These are phyloP conservation scores for Pseudanteris insignis DNA, from an alignment of 2,888 invertebrate species.

Conservation along the genomic window DNA sequence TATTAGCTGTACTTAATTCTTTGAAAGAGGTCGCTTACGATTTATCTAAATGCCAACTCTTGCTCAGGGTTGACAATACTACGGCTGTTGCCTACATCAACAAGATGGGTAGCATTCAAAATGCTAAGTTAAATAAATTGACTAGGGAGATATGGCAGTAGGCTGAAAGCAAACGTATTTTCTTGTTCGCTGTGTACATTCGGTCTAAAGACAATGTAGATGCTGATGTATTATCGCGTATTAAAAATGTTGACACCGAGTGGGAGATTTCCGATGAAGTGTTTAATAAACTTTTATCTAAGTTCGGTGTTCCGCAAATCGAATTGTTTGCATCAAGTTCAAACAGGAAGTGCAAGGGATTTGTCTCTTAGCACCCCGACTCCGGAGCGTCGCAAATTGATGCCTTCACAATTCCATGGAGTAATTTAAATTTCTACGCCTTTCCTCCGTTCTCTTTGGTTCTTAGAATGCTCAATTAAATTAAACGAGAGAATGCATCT, in stretches of 20 bases:
- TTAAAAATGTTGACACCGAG: not conserved
- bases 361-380: not conserved
- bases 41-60: too few relatives aligned
- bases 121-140: too few relatives aligned
- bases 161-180: not conserved
- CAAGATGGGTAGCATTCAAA: too few relatives aligned
- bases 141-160: constrained; percentile 1
- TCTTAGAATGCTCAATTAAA: not conserved
- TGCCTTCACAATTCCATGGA: not conserved
- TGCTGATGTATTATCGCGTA: not conserved
- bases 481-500: not conserved
- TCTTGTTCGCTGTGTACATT: not conserved
- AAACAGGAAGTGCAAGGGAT: not conserved
- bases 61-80: too few relatives aligned
- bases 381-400: not conserved
- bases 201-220: not conserved
- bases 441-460: not conserved
- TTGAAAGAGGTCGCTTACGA: too few relatives aligned
- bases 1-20: too few relatives aligned
- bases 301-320: not conserved
- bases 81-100: too few relatives aligned
- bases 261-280: not conserved
- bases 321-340: not conserved
- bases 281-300: not conserved
- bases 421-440: not conserved